Percentiles rank a stretch among this genome's conserved stretches.
These are phyloP conservation scores for Halictus ligatus DNA, from an alignment of 2,888 invertebrate species.

Conservation along the genomic window DNA sequence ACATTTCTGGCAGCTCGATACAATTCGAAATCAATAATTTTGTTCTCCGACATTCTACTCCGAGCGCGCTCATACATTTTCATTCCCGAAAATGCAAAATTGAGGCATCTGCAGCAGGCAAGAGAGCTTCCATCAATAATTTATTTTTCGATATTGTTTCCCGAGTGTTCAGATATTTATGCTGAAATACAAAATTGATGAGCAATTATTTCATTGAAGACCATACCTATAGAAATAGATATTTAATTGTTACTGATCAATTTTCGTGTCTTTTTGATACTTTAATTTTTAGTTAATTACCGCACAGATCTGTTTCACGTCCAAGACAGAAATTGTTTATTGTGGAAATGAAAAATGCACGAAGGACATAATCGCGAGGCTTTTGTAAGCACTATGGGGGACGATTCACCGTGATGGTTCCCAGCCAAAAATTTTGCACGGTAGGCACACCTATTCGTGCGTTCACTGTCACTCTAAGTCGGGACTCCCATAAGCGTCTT, in stretches of 20 bases:
- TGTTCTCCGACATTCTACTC: neutral
- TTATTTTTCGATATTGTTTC: neutral
- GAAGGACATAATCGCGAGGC: neutral
- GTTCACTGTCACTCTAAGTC: constrained; percentile 46
- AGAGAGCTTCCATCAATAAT: neutral
- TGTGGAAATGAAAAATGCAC: neutral
- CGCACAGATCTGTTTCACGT: neutral
- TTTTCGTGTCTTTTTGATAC: too few species aligned
- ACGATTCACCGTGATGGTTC: neutral
- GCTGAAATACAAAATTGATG: neutral
- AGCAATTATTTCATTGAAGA: neutral
- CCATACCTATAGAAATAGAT: neutral
- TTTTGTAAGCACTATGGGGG: neutral
- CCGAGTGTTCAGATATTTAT: neutral
- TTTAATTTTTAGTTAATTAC: neutral
- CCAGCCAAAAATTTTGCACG: constrained; percentile 28
- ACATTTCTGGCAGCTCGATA: neutral
- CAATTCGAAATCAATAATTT: neutral
- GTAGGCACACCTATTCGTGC: constrained; percentile 9
- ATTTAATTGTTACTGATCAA: neutral
- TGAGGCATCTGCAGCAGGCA: neutral
- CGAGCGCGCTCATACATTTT: neutral
- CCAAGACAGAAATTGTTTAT: neutral
- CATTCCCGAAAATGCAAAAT: neutral
- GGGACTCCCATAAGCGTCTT: constrained; percentile 55